phyloP scores from a whole-genome alignment of 2,797 vertebrate species.

The Gouania willdenowi region DNA sequence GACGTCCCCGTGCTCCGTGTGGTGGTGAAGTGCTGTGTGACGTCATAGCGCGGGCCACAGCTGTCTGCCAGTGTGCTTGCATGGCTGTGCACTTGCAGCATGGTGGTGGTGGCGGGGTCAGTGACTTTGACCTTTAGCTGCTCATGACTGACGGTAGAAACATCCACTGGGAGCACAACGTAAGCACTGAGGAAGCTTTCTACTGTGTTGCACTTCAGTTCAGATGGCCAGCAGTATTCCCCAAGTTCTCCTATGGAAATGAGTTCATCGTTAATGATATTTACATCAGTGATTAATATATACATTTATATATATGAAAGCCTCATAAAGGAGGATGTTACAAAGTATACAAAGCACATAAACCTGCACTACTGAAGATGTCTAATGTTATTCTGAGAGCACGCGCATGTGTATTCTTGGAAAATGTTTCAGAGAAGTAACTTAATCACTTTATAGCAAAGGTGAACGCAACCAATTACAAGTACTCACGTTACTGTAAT shows the following conservation, averaged over 20 bases:
- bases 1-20: neutral
- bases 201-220: slow-evolving; percentile 50
- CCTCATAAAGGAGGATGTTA: too few species aligned
- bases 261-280: too few species aligned
- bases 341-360: too few species aligned
- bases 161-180: slow-evolving; percentile 60
- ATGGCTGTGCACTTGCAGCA: slow-evolving; percentile 12
- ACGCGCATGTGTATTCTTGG: too few species aligned
- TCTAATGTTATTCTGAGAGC: too few species aligned
- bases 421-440: too few species aligned
- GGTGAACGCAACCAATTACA: too few species aligned
- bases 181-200: slow-evolving; percentile 58
- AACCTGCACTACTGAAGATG: too few species aligned
- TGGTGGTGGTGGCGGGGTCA: neutral
- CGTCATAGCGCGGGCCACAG: slow-evolving; percentile 72
- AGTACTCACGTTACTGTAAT: too few species aligned
- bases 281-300: too few species aligned
- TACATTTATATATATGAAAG: too few species aligned
- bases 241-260: slow-evolving; percentile 51
- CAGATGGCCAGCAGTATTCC: slow-evolving; percentile 69
- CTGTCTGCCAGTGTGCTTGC: slow-evolving; percentile 34
- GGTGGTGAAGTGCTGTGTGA: slow-evolving; percentile 45
- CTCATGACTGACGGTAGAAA: slow-evolving; percentile 9
- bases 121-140: slow-evolving; percentile 42
- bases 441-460: too few species aligned